Percentiles rank a stretch among this genome's conserved stretches.
These are phyloP conservation scores for Brienomyrus longianalis DNA, from an alignment of 2,113 vertebrate species.

Conservation along the genomic window DNA sequence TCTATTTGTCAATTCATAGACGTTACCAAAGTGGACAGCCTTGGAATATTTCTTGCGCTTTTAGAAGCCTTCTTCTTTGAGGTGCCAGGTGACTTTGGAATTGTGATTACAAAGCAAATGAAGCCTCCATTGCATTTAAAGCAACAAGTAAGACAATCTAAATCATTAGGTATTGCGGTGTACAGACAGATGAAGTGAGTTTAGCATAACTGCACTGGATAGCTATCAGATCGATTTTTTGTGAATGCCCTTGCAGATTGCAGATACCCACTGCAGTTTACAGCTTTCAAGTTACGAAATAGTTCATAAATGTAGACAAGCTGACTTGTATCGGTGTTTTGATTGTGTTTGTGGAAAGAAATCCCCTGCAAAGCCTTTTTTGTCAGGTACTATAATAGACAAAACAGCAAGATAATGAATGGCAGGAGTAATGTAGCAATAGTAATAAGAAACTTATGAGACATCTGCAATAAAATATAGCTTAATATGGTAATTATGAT, in stretches of 20 bases:
- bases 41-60: not conserved
- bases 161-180: not conserved
- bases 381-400: constrained; percentile 31
- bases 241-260: not conserved
- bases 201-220: not conserved
- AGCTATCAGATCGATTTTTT: not conserved
- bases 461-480: constrained; percentile 56
- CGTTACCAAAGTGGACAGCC: not conserved
- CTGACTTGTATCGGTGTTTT: constrained; percentile 55
- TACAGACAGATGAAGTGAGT: not conserved
- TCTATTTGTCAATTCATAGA: not conserved
- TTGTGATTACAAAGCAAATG: not conserved
- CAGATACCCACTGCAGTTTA: constrained; percentile 23
- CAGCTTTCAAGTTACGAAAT: constrained; percentile 40
- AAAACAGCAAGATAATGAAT: constrained; percentile 38
- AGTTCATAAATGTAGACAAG: constrained; percentile 35
- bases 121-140: not conserved
- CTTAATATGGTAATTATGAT: constrained; percentile 57
- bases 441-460: constrained; percentile 49
- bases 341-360: constrained; percentile 50
- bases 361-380: constrained; percentile 43
- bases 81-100: not conserved
- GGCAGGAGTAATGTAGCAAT: constrained; percentile 46
- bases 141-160: not conserved
- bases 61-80: not conserved